phyloP scores from a whole-genome alignment of 2,888 invertebrate genomes.

The Ophion slaviceki region DNA sequence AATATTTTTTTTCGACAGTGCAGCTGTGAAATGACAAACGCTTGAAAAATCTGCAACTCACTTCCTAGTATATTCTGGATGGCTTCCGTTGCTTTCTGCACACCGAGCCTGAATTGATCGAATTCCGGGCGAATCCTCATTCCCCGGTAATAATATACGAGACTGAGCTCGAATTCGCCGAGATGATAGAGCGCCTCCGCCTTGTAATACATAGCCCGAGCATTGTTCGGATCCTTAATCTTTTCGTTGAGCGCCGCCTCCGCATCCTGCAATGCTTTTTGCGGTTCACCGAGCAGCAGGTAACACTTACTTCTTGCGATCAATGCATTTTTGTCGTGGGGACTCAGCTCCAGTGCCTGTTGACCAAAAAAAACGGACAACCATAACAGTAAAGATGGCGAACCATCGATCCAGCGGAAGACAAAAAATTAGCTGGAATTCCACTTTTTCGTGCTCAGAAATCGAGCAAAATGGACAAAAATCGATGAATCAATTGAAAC shows the following conservation, averaged over 20 bases:
- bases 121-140: conserved; percentile 93
- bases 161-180: conserved; percentile 96
- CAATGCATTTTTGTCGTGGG: conserved; percentile 92
- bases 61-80: conserved; percentile 95
- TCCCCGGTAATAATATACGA: conserved; percentile 96
- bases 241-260: conserved; percentile 89
- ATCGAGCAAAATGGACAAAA: not conserved
- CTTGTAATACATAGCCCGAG: conserved; percentile 93
- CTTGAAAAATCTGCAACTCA: conserved; percentile 65
- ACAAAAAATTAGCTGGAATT: conserved; percentile 7
- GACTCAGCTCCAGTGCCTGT: conserved; percentile 94
- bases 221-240: conserved; percentile 88
- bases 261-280: conserved; percentile 92
- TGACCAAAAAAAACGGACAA: conserved; percentile 75
- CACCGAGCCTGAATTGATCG: conserved; percentile 90
- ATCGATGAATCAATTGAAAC: conserved; percentile 1
- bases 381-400: not conserved
- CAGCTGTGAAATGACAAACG: conserved; percentile 14
- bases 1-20: too few species aligned
- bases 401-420: not conserved
- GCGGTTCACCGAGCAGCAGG: conserved; percentile 93
- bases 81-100: conserved; percentile 97
- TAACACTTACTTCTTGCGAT: conserved; percentile 96
- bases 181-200: conserved; percentile 96
- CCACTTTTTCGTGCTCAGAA: not conserved